phyloP scores from a whole-genome alignment of 2,888 invertebrate genomes.

The Andrena hattorfiana region DNA sequence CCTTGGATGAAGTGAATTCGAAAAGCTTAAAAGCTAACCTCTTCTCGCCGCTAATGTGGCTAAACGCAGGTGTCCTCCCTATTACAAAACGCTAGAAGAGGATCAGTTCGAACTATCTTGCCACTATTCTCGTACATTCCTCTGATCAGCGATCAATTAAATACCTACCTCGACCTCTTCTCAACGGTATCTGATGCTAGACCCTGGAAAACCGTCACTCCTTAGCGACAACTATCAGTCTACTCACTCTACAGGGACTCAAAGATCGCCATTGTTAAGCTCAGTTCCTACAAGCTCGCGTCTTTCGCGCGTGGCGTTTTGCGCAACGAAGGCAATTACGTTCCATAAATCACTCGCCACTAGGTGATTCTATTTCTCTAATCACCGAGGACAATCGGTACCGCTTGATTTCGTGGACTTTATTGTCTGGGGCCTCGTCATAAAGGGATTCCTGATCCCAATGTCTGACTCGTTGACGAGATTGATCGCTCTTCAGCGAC shows the following conservation, averaged over 20 bases:
- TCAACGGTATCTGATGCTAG: no score
- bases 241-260: neutral
- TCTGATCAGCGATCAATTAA: no score
- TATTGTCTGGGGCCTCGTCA: slow-evolving; percentile 50
- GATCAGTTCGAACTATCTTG: no score
- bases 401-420: slow-evolving; percentile 51
- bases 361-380: slow-evolving; percentile 44
- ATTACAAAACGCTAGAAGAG: no score
- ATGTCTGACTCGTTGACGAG: slow-evolving; percentile 69
- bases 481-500: slow-evolving; percentile 77
- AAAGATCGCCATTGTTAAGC: neutral
- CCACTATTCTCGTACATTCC: no score
- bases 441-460: slow-evolving; percentile 69
- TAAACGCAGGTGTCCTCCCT: no score
- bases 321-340: slow-evolving; percentile 40
- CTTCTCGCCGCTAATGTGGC: no score
- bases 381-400: slow-evolving; percentile 43
- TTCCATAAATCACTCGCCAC: slow-evolving; percentile 45
- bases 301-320: slow-evolving; percentile 33
- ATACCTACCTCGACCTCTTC: no score
- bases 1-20: no score
- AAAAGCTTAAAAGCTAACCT: no score
- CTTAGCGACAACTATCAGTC: slow-evolving; percentile 14
- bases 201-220: no score
- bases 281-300: neutral